phyloP scores from a whole-genome alignment of 2,113 vertebrate species.

The Hystrix brachyura region DNA sequence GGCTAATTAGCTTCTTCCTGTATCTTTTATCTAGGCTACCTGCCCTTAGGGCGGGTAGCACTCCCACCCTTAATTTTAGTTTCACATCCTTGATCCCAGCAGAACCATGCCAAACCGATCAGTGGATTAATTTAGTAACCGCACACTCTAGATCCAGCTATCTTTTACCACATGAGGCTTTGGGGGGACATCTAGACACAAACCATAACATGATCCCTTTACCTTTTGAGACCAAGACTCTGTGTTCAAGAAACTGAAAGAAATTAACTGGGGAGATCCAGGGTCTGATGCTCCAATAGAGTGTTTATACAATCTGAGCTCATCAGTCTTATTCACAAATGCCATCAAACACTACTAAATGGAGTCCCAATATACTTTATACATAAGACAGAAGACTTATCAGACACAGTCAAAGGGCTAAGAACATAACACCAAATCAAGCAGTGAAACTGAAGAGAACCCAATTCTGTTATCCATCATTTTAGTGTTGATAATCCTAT shows the following conservation, averaged over 20 bases:
- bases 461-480: background rate
- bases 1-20: too few species aligned
- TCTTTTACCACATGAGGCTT: too few species aligned
- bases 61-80: too few species aligned
- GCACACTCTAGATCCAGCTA: too few species aligned
- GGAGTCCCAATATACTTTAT: background rate
- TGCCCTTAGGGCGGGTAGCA: too few species aligned
- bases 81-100: too few species aligned
- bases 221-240: background rate
- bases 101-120: too few species aligned
- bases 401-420: background rate
- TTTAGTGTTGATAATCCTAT: background rate
- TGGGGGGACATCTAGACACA: too few species aligned
- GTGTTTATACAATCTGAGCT: background rate
- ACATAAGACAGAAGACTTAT: background rate
- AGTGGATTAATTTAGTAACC: too few species aligned
- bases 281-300: background rate
- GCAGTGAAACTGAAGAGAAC: background rate
- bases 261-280: background rate
- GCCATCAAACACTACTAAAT: background rate
- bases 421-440: background rate
- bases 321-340: background rate
- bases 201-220: background rate
- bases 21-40: too few species aligned
- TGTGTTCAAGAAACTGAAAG: background rate